Base-by-base conservation (phyloP, 92 coral and sea anemone species). In the Epizoanthus rinbou region DNA sequence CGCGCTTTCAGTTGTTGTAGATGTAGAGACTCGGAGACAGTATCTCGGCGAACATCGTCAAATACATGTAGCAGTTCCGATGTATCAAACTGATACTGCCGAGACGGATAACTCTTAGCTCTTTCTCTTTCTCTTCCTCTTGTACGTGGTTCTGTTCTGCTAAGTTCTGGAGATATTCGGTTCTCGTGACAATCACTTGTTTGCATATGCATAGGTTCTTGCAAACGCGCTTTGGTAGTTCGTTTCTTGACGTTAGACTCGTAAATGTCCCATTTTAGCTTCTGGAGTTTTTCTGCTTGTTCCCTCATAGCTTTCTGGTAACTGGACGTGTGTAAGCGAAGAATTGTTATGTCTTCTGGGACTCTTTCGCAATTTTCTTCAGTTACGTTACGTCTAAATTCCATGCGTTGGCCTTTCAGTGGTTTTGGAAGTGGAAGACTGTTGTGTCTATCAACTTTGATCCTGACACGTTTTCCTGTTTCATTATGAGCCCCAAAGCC, bases 191-290 rank as follows among this genome's bases (percentile, higher is more conserved):
- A 60, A 35, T 0, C 43, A 78, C 22, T 17, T 43, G 39, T n/a
- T 37, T 17, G 54, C n/a, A 59, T 1, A 3, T 35, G 70, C 25
- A n/a, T 0, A 39, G 70, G 56, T 0, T 59, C 22, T 76, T 76
- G 60, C 28, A 28, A 23, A 15, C 9, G 39, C 11, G 11, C 68
- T 4, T 41, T 39, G 22, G 25, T 15, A 50, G 19, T 21, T 43
- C 67, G 65, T 82, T 74, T 67, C 64, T 56, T 80, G 6, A 58
- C 39, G 80, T 88, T 88, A 0, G n/a, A 52, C 35, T 84, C 82
- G 33, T 78, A 84, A 54, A 80, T 84, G 64, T 88, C 67, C 53
- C 57, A 57, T 74, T 88, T 88, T 31, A 88, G 57, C 59, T 76
- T 83, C 17, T 88, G 76, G 18, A 88, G 78, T 41, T 84, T 66